Conservation (phyloP, 2,888 invertebrate species). For the Meteorus cinctellus region DNA sequence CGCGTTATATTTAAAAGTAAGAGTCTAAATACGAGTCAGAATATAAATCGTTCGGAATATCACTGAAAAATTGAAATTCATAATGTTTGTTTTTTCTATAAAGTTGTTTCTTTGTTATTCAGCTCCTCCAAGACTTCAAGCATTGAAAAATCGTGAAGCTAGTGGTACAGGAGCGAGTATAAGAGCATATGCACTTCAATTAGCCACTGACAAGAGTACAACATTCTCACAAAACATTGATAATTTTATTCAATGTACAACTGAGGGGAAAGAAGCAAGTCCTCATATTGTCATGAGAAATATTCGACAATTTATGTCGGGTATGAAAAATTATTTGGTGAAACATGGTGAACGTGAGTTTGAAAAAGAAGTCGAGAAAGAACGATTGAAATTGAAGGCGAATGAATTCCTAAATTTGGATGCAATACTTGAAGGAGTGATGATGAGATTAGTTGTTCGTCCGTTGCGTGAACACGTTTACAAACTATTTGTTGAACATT, state of each 20-base stretch:
- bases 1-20: constrained; percentile 58
- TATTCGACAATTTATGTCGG: constrained; percentile 97
- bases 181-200: constrained; percentile 84
- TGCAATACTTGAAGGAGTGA: constrained; percentile 94
- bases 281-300: constrained; percentile 92
- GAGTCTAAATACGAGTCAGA: constrained; percentile 30
- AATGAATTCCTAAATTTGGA: constrained; percentile 97
- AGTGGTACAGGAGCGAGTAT: constrained; percentile 81
- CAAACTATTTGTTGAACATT: constrained; percentile 90
- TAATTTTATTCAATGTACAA: constrained; percentile 94
- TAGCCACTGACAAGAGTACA: constrained; percentile 89
- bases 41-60: constrained; percentile 32
- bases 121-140: constrained; percentile 87
- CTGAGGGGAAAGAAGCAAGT: constrained; percentile 90
- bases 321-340: constrained; percentile 98
- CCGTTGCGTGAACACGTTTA: constrained; percentile 90
- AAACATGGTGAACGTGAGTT: constrained; percentile 96
- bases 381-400: constrained; percentile 86
- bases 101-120: constrained; percentile 59
- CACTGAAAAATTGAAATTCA: constrained; percentile 30
- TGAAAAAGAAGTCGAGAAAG: constrained; percentile 91
- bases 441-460: constrained; percentile 92
- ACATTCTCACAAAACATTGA: constrained; percentile 95
- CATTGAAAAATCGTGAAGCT: constrained; percentile 78
- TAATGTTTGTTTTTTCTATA: constrained; percentile 40